These are phyloP conservation scores for Macrophya alboannulata DNA, from an alignment of 2,888 invertebrate species.

Conservation along the genomic window DNA sequence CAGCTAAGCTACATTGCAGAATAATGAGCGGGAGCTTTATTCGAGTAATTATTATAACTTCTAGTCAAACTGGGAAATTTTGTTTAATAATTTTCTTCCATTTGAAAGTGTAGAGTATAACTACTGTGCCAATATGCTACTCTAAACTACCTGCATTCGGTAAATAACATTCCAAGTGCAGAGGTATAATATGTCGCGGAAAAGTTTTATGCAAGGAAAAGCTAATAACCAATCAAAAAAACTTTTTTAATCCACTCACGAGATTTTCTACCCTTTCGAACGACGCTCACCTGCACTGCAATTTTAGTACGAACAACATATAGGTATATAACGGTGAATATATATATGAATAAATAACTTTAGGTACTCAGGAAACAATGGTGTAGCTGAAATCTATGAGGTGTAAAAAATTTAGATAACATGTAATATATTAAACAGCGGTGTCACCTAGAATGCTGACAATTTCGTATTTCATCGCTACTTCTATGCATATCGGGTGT, in stretches of 20 bases:
- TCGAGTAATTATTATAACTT: background rate
- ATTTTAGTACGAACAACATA: background rate
- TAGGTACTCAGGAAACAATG: background rate
- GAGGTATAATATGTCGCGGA: background rate
- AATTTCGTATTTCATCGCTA: background rate
- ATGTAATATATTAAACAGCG: background rate
- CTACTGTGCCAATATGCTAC: background rate
- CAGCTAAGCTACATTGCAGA: background rate
- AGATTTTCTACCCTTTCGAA: background rate
- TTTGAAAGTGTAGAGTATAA: background rate
- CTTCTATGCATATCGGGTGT: too few species aligned
- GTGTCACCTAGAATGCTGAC: background rate
- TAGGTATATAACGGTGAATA: background rate
- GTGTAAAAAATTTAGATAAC: slow-evolving; percentile 1
- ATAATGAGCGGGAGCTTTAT: background rate
- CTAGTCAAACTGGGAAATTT: background rate
- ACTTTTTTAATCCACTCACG: slow-evolving; percentile 41
- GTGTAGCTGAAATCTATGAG: background rate
- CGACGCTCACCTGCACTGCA: background rate
- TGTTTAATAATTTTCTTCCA: background rate
- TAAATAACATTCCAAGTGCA: slow-evolving; percentile 35
- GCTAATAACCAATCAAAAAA: slow-evolving; percentile 39
- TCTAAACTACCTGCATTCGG: background rate
- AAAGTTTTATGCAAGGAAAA: slow-evolving; percentile 33
- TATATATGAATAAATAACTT: background rate